A percentile compares a stretch with the other conserved stretches of the same genome.
Evolutionary conservation across 2,888 invertebrate genomes (phyloP).

Genomic region (Helicoverpa assulta): DNA sequence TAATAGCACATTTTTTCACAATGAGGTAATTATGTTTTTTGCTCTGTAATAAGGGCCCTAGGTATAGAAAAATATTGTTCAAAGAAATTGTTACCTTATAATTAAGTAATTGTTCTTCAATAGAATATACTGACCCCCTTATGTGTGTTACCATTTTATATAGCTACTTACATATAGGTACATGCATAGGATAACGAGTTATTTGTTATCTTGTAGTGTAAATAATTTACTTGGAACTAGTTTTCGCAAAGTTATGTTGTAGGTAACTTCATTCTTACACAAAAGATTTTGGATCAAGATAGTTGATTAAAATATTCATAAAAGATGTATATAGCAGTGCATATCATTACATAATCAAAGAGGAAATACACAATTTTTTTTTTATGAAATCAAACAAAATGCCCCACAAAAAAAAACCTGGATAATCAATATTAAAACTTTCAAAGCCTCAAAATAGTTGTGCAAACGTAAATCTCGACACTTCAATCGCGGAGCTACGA

Average conservation of each 20-base stretch:
- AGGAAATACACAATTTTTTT: background rate
- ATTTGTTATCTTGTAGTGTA: too few species aligned
- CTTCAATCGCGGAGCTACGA: slow-evolving; percentile 41
- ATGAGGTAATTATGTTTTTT: too few species aligned
- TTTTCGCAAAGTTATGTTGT: too few species aligned
- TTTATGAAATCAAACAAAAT: too few species aligned
- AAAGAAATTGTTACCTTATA: background rate
- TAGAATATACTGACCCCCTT: background rate
- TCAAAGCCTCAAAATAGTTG: slow-evolving; percentile 54
- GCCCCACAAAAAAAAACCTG: background rate
- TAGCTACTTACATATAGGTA: background rate
- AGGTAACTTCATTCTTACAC: too few species aligned
- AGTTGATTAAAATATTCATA: too few species aligned
- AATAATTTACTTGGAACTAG: too few species aligned
- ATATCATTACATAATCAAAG: too few species aligned
- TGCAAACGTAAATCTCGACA: slow-evolving; percentile 63
- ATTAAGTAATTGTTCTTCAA: background rate
- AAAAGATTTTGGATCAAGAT: too few species aligned
- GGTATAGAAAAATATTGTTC: background rate
- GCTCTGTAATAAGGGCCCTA: background rate
- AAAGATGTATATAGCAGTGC: too few species aligned
- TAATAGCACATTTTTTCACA: too few species aligned
- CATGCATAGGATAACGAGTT: background rate
- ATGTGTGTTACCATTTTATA: background rate
- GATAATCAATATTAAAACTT: slow-evolving; percentile 40